Base-by-base conservation (phyloP, 2,888 invertebrate species). In the Yponomeuta cagnagella region DNA sequence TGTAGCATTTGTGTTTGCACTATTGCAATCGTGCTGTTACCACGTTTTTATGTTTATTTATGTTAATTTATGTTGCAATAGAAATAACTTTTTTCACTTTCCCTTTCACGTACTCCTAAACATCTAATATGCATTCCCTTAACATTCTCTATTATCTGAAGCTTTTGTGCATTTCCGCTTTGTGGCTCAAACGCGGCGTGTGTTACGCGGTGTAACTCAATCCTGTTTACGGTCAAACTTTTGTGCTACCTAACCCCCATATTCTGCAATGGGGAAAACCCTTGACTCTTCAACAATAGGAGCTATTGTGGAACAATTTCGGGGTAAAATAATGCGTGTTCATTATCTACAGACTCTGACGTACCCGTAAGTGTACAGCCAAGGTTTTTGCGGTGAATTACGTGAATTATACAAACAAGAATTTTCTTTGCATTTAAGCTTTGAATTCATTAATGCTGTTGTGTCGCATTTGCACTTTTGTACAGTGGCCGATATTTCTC, bases 181-280 rank as follows among this genome's bases (percentile, higher is more conserved):
- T 58, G 52, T n/a, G 37, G 43, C 10, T 33, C 30, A 65, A 10
- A 65, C 30, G 33, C 65, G 33, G 65, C 65, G 33, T 65, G 65
- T 65, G 65, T 65, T 31, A 33, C 33, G 65, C 65, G 30, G 52
- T 33, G 43, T 68, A 68, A 68, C 68, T 67, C 67, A 48, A 9
- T 48, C 68, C 30, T 68, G 68, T 68, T 68, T 68, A 52, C 52
- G 68, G 68, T 31, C 48, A 68, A 68, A 68, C 30, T 68, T 67
- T 68, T 68, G 31, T 31, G 48, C 68, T 8, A 68, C 68, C 68
- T 10, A 30, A 52, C 68, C 31, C n/a, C 48, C n/a, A 31, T 33
- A 65, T 33, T 65, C 12, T 65, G 65, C 65, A 10, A 12, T 10
- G 9, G 30, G 30, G 4, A 10, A 65, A 30, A 31, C 30, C 65